Evolutionary conservation across 2,888 invertebrate genomes (phyloP), one percentile per base, ranked within the genome.

Genomic region (Balanococcus diminutus): DNA sequence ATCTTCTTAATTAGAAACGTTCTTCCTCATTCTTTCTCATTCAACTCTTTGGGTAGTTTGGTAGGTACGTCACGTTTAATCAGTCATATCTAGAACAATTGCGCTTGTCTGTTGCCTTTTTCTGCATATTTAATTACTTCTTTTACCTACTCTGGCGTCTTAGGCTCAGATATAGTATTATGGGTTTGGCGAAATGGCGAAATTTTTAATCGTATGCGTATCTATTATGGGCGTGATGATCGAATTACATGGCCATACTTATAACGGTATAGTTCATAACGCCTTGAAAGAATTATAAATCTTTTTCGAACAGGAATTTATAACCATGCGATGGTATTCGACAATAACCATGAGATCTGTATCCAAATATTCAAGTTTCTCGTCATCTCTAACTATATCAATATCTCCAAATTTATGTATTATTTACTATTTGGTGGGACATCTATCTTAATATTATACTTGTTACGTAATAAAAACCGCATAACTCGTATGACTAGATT

Each of bases 1-100:
- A 79, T 79, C 75, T 79, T 79, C 75, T 79, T 79, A 72, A 79
- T 79, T 79, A 79, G 67, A 79, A 79, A 79, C 75, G 32, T 36
- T 79, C 75, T 79, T 79, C 75, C 75, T 36, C 75, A 79, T 79
- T 79, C 75, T 16, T 79, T 72, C 72, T 31, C 19, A 31, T 72
- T 19, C 75, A 36, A 36, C 28, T 79, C 36, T 14, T 67, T 67
- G 67, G 31, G 3, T 28, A 67, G 28, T 1, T 28, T 28, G 28
- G 67, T 31, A 72, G 36, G 19, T 36, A 36, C 31, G 36, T 79
- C 36, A 79, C 75, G 75, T 36, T 36, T 79, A 79, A 79, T 79
- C 75, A 79, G 75, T 79, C 75, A 36, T 79, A 79, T 79, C 75
- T 79, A 79, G 75, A 79, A 79, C 75, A 36, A 36, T 79, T 67